phyloP scores from a whole-genome alignment of 53 echinoderm and acorn worm species.

The Actinopyga echinites region DNA sequence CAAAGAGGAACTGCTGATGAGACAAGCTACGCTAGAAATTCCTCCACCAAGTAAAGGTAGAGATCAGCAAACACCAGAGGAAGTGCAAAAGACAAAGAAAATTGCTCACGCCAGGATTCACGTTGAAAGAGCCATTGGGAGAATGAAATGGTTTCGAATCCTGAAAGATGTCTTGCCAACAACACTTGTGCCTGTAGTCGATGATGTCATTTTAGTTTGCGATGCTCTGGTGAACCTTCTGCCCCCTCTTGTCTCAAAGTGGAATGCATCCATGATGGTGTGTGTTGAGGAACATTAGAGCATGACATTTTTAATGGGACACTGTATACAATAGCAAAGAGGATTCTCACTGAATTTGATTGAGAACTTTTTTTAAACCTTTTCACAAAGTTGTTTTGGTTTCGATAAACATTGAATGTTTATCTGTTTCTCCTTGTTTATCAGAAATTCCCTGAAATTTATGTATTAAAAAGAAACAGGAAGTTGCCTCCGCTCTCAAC shows the following conservation, averaged over 20 bases:
- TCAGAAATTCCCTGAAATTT: no score
- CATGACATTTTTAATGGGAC: no score
- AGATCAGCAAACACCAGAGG: slow-evolving; percentile 32
- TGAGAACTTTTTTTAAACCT: no score
- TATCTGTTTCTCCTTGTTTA: no score
- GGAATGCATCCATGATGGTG: no score
- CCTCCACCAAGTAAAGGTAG: slow-evolving; percentile 55
- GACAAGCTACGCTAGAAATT: slow-evolving; percentile 47
- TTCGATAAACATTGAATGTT: no score
- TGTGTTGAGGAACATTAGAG: no score
- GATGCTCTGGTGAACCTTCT: slow-evolving; percentile 54
- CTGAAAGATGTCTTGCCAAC: slow-evolving; percentile 45
- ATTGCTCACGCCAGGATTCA: slow-evolving; percentile 58
- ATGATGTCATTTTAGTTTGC: slow-evolving; percentile 59
- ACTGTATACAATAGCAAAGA: no score
- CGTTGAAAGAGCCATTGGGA: slow-evolving; percentile 62
- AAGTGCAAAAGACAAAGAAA: slow-evolving; percentile 59
- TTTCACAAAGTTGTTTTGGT: no score
- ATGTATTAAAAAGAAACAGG: no score
- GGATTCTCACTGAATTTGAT: no score
- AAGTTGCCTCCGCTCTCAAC: no score
- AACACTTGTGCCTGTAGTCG: slow-evolving; percentile 30
- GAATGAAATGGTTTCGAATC: slow-evolving; percentile 63
- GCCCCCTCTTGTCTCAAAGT: slow-evolving; percentile 25
- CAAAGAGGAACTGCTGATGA: slow-evolving; percentile 46